A percentile compares a stretch with the other conserved stretches of the same genome.
phyloP scores from a whole-genome alignment of 2,888 invertebrate genomes.

The Zaprionus bogoriensis region DNA sequence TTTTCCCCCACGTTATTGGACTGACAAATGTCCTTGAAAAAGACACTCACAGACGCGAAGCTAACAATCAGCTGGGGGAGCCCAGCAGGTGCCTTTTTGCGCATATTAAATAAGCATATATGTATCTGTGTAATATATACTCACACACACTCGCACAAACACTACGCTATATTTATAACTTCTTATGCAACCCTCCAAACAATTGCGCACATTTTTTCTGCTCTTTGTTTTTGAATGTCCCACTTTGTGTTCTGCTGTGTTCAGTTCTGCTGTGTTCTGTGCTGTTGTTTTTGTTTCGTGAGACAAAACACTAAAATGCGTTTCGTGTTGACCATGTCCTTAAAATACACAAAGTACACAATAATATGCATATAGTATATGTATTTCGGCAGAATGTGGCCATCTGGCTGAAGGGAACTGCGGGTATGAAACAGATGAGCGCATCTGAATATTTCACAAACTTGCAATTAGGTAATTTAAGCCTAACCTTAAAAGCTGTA shows the following conservation, averaged over 20 bases:
- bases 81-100: not conserved
- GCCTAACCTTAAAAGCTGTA: not conserved
- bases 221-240: constrained; percentile 13
- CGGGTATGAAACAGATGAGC: constrained; percentile 3
- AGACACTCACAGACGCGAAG: constrained; percentile 2
- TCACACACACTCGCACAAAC: too few relatives aligned
- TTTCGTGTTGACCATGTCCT: constrained; percentile 13
- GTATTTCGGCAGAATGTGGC: not conserved
- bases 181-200: constrained; percentile 10
- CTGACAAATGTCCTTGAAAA: constrained; percentile 1
- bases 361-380: not conserved
- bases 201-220: constrained; percentile 22
- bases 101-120: not conserved
- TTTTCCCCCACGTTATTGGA: not conserved
- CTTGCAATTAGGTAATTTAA: not conserved
- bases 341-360: not conserved
- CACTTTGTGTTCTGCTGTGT: constrained; percentile 18
- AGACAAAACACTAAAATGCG: constrained; percentile 22
- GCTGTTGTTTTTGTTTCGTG: constrained; percentile 31
- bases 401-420: not conserved
- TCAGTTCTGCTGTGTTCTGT: constrained; percentile 22
- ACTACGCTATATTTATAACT: too few relatives aligned
- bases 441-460: not conserved
- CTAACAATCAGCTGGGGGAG: not conserved
- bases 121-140: not conserved